These are phyloP conservation scores for Caenorhabditis remanei DNA, from an alignment of 1,140 invertebrate genomes.

Conservation along the genomic window DNA sequence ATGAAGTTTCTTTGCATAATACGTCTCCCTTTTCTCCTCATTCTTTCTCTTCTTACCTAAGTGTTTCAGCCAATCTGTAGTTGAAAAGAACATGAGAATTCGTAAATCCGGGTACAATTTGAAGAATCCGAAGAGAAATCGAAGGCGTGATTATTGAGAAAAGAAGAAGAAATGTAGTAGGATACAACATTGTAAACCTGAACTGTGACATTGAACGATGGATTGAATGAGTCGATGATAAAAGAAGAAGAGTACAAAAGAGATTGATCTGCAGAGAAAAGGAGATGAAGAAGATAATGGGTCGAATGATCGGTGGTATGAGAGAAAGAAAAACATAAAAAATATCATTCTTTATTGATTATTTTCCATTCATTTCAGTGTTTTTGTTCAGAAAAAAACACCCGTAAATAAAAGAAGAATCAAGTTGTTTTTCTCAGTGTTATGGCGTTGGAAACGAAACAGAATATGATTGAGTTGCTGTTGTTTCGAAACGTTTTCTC, in stretches of 20 bases:
- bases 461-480: slow-evolving; percentile 3
- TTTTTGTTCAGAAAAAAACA: not conserved
- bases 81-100: slow-evolving; percentile 78
- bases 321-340: not conserved
- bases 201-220: slow-evolving; percentile 11
- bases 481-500: slow-evolving; percentile 24
- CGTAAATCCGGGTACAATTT: slow-evolving; percentile 78
- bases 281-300: no score
- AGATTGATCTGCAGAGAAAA: slow-evolving; percentile 7
- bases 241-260: slow-evolving; percentile 47
- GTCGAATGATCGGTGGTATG: slow-evolving; percentile 20
- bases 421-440: not conserved
- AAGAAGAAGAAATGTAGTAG: slow-evolving; percentile 19
- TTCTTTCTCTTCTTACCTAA: slow-evolving; percentile 60
- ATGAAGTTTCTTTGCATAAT: not conserved
- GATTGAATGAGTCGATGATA: not conserved
- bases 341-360: slow-evolving; percentile 34
- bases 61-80: slow-evolving; percentile 73
- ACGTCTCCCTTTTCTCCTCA: no score
- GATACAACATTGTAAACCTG: slow-evolving; percentile 79
- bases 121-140: slow-evolving; percentile 68
- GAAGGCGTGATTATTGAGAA: slow-evolving; percentile 18
- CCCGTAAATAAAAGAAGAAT: not conserved
- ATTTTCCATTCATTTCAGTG: not conserved
- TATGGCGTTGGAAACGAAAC: not conserved